phyloP scores from a whole-genome alignment of 2,113 vertebrate genomes.

The Cheilinus undulatus region DNA sequence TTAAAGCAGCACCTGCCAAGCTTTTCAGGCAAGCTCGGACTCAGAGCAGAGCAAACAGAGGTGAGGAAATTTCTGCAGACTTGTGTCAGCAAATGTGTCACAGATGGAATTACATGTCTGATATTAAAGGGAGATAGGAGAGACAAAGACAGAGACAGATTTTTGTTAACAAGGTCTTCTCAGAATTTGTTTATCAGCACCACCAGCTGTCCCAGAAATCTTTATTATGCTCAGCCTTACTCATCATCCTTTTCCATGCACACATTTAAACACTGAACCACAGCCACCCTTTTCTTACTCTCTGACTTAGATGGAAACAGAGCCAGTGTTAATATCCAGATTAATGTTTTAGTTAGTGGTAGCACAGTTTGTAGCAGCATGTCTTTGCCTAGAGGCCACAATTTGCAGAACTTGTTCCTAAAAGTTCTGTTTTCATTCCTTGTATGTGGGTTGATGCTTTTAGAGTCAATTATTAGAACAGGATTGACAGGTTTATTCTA shows the following conservation, averaged over 20 bases:
- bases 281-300: background rate
- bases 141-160: background rate
- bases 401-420: background rate
- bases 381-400: background rate
- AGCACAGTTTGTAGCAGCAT: background rate
- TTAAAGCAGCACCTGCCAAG: conserved; percentile 17
- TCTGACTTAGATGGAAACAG: background rate
- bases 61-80: conserved; percentile 10
- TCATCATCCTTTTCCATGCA: background rate
- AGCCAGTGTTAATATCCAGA: background rate
- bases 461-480: conserved; percentile 1
- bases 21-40: conserved; percentile 57
- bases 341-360: background rate
- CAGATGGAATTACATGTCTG: conserved; percentile 26
- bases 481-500: conserved; percentile 27
- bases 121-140: conserved; percentile 9
- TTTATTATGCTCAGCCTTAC: conserved; percentile 1
- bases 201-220: conserved; percentile 1
- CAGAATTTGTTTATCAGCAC: conserved; percentile 23
- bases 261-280: background rate
- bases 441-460: background rate
- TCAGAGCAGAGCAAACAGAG: conserved; percentile 16
- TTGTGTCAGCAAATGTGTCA: conserved; percentile 26
- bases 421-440: background rate
- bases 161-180: background rate